These are phyloP conservation scores for Petrocephalus sullivani DNA, from an alignment of 2,797 vertebrate species.

Conservation along the genomic window DNA sequence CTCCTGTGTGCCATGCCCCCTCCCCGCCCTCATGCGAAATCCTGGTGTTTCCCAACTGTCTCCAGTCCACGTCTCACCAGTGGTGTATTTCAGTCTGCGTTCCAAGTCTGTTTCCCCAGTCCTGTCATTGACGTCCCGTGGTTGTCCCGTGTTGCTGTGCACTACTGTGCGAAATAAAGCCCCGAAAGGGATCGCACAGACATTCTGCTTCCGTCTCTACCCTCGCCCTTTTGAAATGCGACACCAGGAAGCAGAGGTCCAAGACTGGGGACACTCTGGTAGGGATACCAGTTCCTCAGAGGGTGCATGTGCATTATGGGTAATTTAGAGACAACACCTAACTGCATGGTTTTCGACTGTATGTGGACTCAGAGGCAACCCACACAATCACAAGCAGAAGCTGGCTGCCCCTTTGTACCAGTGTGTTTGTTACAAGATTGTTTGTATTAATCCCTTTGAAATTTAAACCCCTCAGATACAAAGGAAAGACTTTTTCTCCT, in stretches of 20 bases:
- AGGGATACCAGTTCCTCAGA: not conserved
- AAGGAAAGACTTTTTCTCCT: not conserved
- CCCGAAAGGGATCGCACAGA: too few relatives aligned
- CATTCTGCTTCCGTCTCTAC: too few relatives aligned
- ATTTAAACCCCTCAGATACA: not conserved
- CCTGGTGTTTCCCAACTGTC: too few relatives aligned
- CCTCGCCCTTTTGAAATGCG: too few relatives aligned
- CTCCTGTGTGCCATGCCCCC: too few relatives aligned
- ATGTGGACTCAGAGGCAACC: not conserved
- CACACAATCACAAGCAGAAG: not conserved
- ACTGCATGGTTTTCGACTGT: not conserved
- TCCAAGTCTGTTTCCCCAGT: too few relatives aligned
- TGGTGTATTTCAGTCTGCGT: too few relatives aligned
- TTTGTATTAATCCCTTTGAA: not conserved
- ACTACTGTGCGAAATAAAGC: too few relatives aligned
- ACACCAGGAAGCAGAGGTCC: not conserved
- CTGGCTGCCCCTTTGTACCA: not conserved
- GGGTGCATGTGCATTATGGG: not conserved
- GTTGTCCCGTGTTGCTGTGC: too few relatives aligned
- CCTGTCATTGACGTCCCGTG: too few relatives aligned
- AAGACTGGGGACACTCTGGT: not conserved
- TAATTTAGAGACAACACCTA: not conserved
- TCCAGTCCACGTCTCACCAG: too few relatives aligned
- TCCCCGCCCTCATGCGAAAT: too few relatives aligned
- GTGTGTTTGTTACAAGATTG: not conserved